Percentiles rank a stretch among this genome's conserved stretches.
phyloP scores from a whole-genome alignment of 1,140 invertebrate genomes.

The Nilaparvata lugens region DNA sequence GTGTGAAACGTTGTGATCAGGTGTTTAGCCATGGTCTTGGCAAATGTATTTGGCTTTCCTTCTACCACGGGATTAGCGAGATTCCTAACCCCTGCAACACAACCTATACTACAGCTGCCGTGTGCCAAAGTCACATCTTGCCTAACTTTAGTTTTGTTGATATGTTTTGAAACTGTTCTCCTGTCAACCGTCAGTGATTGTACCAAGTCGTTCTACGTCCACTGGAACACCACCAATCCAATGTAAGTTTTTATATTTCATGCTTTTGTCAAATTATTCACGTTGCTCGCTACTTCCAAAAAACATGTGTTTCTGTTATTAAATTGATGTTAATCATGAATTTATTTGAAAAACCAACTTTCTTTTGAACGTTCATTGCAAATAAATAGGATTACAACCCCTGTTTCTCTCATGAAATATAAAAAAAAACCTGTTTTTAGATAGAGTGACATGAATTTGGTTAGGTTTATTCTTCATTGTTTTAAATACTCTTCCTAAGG shows the following conservation, averaged over 20 bases:
- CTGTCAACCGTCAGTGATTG: constrained; percentile 62
- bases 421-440: too few species aligned
- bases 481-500: too few species aligned
- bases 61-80: constrained; percentile 11
- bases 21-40: constrained; percentile 12
- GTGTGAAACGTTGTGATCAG: neutral
- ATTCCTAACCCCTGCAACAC: constrained; percentile 12
- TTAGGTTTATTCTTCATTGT: too few species aligned
- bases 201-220: constrained; percentile 73
- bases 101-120: constrained; percentile 24
- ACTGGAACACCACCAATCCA: constrained; percentile 78
- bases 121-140: constrained; percentile 43
- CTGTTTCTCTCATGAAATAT: too few species aligned
- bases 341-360: too few species aligned
- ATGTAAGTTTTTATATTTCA: constrained; percentile 45
- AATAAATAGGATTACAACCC: too few species aligned
- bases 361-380: too few species aligned
- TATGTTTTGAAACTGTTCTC: constrained; percentile 67
- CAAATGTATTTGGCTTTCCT: constrained; percentile 12
- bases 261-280: too few species aligned
- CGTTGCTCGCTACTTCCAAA: too few species aligned
- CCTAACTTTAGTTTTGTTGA: constrained; percentile 57
- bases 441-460: too few species aligned
- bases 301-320: too few species aligned
- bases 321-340: too few species aligned